These are phyloP conservation scores for Aphidius colemani DNA, from an alignment of 2,888 invertebrate species.

Conservation along the genomic window DNA sequence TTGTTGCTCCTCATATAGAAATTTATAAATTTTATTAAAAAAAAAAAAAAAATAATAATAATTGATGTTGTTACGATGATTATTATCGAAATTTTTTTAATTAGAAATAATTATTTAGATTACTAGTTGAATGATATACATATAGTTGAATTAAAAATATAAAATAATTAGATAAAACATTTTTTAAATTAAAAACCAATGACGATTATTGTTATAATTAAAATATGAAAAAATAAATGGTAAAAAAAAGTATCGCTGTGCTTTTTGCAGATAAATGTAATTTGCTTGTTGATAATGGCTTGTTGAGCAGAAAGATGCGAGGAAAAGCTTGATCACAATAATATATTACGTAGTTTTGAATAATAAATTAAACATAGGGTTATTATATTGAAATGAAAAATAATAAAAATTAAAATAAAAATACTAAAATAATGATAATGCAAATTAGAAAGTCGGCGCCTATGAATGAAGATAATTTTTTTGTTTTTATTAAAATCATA, in stretches of 20 bases:
- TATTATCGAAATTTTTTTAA: no score
- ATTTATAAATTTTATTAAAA: no score
- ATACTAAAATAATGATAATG: slow-evolving; percentile 10
- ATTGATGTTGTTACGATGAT: no score
- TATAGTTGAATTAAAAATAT: no score
- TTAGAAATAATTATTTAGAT: no score
- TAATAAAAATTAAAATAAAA: slow-evolving; percentile 7
- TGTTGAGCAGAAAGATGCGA: slow-evolving; percentile 15
- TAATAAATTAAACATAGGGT: slow-evolving; percentile 2
- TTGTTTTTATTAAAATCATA: background rate
- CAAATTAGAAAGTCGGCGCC: slow-evolving; percentile 39
- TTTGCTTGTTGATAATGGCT: slow-evolving; percentile 9
- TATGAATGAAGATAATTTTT: slow-evolving; percentile 32
- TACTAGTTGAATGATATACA: no score
- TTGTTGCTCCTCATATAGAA: no score
- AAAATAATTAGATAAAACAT: no score
- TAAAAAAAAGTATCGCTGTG: background rate
- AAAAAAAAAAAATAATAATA: no score
- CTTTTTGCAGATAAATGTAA: slow-evolving; percentile 19
- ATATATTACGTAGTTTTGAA: slow-evolving; percentile 3
- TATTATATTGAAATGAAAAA: slow-evolving; percentile 5
- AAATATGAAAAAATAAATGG: no score
- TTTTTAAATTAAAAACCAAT: background rate
- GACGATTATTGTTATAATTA: no score
- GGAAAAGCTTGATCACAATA: slow-evolving; percentile 21